phyloP scores from a whole-genome alignment of 2,888 invertebrate genomes.

The Margaritifera margaritifera region DNA sequence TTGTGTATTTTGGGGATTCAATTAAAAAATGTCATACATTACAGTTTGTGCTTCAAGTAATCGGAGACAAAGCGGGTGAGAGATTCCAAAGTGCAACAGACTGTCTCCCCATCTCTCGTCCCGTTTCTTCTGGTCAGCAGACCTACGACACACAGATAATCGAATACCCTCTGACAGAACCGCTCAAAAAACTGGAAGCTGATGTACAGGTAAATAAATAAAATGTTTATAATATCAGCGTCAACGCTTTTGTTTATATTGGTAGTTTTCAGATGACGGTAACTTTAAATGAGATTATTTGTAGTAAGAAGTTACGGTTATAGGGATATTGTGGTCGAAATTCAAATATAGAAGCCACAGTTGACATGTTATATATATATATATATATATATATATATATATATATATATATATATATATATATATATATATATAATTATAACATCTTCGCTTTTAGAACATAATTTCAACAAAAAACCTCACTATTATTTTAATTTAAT shows the following conservation, averaged over 20 bases:
- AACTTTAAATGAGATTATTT: neutral
- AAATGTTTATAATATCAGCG: neutral
- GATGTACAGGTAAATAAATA: conserved; percentile 56
- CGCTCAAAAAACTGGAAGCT: conserved; percentile 84
- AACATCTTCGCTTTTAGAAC: too few species aligned
- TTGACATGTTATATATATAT: too few species aligned
- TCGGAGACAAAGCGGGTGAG: conserved; percentile 38
- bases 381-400: too few species aligned
- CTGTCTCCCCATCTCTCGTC: conserved; percentile 72
- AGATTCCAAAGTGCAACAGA: conserved; percentile 49
- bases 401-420: too few species aligned
- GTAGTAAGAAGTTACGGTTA: too few species aligned
- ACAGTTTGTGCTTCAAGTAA: conserved; percentile 56
- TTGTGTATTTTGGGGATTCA: too few species aligned
- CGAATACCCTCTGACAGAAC: conserved; percentile 84
- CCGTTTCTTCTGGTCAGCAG: conserved; percentile 81
- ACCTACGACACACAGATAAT: conserved; percentile 81
- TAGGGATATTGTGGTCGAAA: too few species aligned
- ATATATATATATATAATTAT: too few species aligned
- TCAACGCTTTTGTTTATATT: neutral
- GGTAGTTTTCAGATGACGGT: neutral
- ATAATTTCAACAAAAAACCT: too few species aligned
- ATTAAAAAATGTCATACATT: neutral
- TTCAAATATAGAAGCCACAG: too few species aligned
- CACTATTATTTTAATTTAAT: too few species aligned